Conservation (phyloP, 2,797 vertebrate genomes). For the Catostomus latipinnis region DNA sequence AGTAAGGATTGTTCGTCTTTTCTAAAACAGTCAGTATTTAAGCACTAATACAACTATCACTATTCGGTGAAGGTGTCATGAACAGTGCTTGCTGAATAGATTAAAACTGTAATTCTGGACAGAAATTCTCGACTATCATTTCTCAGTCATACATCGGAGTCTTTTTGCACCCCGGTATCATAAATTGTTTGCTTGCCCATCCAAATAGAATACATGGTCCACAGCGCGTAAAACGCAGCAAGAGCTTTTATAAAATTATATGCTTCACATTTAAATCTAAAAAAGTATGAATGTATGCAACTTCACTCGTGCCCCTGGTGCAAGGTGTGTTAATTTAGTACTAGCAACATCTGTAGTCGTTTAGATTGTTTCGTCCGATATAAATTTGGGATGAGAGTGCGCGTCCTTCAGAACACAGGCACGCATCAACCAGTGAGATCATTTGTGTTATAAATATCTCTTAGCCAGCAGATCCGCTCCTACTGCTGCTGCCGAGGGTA, state of each 20-base stretch:
- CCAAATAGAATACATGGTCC: conserved; percentile 49
- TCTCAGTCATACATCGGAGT: background rate
- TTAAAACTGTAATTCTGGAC: background rate
- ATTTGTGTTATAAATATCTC: conserved; percentile 92
- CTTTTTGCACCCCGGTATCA: too few relatives aligned
- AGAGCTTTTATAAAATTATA: too few relatives aligned
- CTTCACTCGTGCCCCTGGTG: background rate
- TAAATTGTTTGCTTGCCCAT: conserved; percentile 44
- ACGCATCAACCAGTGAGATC: conserved; percentile 85
- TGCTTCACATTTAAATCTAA: background rate
- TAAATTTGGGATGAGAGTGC: conserved; percentile 51
- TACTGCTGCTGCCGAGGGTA: conserved; percentile 74
- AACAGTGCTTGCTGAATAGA: too few relatives aligned
- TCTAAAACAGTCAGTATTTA: too few relatives aligned
- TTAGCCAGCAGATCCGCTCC: conserved; percentile 72
- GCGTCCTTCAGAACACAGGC: conserved; percentile 77
- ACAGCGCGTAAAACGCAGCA: conserved; percentile 74
- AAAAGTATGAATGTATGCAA: background rate
- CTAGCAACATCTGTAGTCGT: conserved; percentile 15
- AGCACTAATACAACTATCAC: background rate
- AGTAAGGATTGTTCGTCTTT: too few relatives aligned
- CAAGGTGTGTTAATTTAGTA: conserved; percentile 40
- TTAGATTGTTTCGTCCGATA: conserved; percentile 30
- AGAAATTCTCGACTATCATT: background rate
- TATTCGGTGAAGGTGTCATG: too few relatives aligned